A percentile compares a stretch with the other conserved stretches of the same genome.
Conservation (phyloP, 1,140 invertebrate genomes). For the Lasioglossum albipes region DNA sequence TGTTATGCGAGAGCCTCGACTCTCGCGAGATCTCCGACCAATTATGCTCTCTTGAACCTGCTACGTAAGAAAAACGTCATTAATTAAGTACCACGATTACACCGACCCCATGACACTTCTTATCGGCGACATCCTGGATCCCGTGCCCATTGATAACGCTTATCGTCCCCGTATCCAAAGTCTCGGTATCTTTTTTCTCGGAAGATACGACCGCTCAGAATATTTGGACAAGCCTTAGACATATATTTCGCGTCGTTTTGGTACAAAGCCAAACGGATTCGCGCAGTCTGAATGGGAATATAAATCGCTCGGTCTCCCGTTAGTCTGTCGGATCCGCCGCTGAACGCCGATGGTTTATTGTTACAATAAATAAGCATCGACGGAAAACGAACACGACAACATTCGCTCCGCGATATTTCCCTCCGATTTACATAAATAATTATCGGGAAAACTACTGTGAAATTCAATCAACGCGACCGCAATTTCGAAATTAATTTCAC, state of each 20-base stretch:
- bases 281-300: neutral
- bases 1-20: neutral
- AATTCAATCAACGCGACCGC: too few species aligned
- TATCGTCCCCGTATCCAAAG: neutral
- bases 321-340: neutral
- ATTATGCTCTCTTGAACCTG: neutral
- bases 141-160: constrained; percentile 16
- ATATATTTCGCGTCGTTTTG: too few species aligned
- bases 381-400: neutral
- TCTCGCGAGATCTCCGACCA: neutral
- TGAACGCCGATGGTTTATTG: neutral
- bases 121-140: constrained; percentile 19
- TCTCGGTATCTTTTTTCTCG: neutral
- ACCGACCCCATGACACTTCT: constrained; percentile 27
- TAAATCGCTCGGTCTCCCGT: neutral
- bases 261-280: too few species aligned
- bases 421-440: too few species aligned
- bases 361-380: neutral
- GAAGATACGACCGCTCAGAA: neutral
- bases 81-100: constrained; percentile 35
- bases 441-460: too few species aligned
- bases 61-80: constrained; percentile 1
- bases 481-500: too few species aligned
- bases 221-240: neutral
- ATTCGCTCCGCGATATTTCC: too few species aligned